A percentile compares a stretch with the other conserved stretches of the same genome.
These are phyloP conservation scores for Philereme vetulata DNA, from an alignment of 2,888 invertebrate species.

Conservation along the genomic window DNA sequence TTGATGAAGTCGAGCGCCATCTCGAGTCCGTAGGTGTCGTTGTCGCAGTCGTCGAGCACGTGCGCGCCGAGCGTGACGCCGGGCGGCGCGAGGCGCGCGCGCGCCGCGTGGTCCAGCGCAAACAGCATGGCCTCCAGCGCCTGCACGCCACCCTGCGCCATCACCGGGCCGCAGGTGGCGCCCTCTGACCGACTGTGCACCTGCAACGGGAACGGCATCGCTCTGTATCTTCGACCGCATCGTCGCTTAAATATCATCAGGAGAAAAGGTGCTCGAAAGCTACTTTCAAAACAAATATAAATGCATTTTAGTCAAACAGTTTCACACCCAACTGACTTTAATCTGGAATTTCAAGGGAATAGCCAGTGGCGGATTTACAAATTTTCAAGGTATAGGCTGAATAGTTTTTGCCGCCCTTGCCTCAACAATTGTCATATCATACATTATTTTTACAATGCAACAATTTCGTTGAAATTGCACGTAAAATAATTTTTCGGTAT, in stretches of 20 bases:
- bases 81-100: conserved; percentile 84
- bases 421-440: no score
- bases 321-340: no score
- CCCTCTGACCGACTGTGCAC: conserved; percentile 92
- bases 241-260: not conserved
- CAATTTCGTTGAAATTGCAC: no score
- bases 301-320: no score
- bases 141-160: conserved; percentile 94
- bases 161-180: conserved; percentile 92
- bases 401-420: no score
- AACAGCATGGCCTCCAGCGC: conserved; percentile 95
- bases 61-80: conserved; percentile 92
- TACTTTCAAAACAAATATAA: no score
- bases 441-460: no score
- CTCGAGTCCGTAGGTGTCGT: conserved; percentile 95
- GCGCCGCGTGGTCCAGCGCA: conserved; percentile 90
- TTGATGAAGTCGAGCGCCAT: conserved; percentile 97
- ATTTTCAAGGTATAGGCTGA: no score
- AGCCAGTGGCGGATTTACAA: no score
- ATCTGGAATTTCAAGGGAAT: no score
- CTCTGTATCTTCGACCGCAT: not conserved
- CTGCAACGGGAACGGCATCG: conserved; percentile 36
- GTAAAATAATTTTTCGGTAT: no score
- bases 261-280: not conserved
- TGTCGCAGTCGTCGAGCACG: conserved; percentile 95